Evolutionary conservation across 2,888 invertebrate species (phyloP).

Genomic region (Cremastinae sp.): DNA sequence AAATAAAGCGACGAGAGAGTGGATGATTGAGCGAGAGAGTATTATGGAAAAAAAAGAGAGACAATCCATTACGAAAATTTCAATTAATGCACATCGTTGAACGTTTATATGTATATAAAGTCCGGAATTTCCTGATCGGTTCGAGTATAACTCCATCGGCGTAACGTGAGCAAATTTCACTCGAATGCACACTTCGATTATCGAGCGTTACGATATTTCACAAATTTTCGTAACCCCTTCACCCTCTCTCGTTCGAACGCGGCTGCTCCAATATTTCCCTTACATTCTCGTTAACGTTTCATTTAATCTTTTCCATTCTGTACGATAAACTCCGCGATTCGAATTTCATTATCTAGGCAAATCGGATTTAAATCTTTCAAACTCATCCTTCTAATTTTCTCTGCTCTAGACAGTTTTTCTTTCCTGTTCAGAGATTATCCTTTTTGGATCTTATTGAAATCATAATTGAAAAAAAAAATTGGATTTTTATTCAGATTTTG

Average conservation of each 20-base stretch:
- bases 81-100: constrained; percentile 59
- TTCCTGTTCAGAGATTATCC: too few relatives aligned
- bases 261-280: neutral
- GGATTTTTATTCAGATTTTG: too few relatives aligned
- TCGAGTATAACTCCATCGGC: constrained; percentile 7
- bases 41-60: constrained; percentile 36
- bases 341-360: neutral
- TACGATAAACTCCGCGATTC: constrained; percentile 8
- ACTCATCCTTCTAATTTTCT: neutral
- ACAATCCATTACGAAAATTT: constrained; percentile 60
- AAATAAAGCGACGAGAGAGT: too few relatives aligned
- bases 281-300: constrained; percentile 25
- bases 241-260: neutral
- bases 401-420: neutral
- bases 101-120: constrained; percentile 35
- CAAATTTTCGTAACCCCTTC: neutral
- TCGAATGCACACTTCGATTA: constrained; percentile 49
- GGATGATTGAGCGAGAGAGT: constrained; percentile 20
- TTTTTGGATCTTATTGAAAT: too few relatives aligned
- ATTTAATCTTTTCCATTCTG: constrained; percentile 16
- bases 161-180: constrained; percentile 29
- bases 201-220: constrained; percentile 37
- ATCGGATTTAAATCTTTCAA: neutral
- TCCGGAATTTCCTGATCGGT: constrained; percentile 53
- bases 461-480: too few relatives aligned